Evolutionary conservation across 2,888 invertebrate genomes (phyloP), one percentile per base, ranked within the genome.

Genomic region (Andrena hattorfiana): DNA sequence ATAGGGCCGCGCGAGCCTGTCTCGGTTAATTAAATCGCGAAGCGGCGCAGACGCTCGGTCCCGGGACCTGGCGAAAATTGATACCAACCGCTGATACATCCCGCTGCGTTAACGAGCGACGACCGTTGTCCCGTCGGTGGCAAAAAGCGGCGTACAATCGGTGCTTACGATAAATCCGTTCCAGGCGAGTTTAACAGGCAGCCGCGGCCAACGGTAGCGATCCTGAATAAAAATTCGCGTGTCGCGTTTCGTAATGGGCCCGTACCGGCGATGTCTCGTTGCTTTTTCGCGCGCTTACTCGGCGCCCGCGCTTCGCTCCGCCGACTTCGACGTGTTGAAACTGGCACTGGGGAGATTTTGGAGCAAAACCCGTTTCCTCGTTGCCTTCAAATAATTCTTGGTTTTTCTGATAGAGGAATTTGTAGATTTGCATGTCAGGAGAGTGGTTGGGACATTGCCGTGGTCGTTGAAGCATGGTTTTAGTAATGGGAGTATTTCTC

Each of bases 21-120:
- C 48, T 32, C 60, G 51, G 75, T 86, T 87, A 86, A 86, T 85
- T 87, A 83, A 77, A 78, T 60, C 56, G 70, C 68, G 59, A 63
- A 48, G 7, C 5, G 30, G 42, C 20, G 16, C 23, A 35, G 54
- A 71, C 71, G 35, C 67, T 20, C n/a, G 67, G 64, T 64, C 66
- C 66, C 49, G 71, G 35, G 66, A 60, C 64, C 60, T 59, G 83
- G 74, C 67, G 67, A 75, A 84, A 85, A 85, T 84, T 85, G 85
- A 85, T 85, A 84, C 81, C 77, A 74, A 72, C 74, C 71, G 69
- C 80, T 66, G 74, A 83, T 76, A 76, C 69, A 49, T 63, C 73
- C 72, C 66, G 73, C 79, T 66, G 75, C 69, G 78, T 77, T 87
- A 85, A 87, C 77, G 83, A 85, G 72, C 75, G 63, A 59, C 77